Evolutionary conservation across 1,140 invertebrate species (phyloP).

Genomic region (Platorchestia sp.): DNA sequence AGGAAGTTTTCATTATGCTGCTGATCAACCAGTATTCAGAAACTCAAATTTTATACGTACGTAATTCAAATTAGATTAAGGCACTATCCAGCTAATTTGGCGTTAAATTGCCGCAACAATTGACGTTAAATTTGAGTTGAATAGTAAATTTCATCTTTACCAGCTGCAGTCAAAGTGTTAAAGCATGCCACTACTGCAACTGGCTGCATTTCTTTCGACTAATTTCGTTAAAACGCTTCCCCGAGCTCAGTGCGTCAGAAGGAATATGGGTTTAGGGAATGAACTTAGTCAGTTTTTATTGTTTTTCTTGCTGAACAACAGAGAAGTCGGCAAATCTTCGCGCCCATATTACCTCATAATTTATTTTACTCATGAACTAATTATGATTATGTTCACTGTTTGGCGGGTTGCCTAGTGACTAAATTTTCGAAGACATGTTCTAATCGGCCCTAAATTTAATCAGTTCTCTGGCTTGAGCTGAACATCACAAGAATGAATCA

Average conservation of each 20-base stretch:
- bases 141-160: too few species aligned
- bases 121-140: too few species aligned
- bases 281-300: neutral
- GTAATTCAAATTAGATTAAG: too few species aligned
- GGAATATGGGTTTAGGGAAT: neutral
- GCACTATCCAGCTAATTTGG: too few species aligned
- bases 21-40: too few species aligned
- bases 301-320: neutral
- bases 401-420: neutral
- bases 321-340: neutral
- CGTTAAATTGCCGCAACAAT: too few species aligned
- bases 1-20: too few species aligned
- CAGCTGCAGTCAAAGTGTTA: too few species aligned
- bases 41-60: too few species aligned
- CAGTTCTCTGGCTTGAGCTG: too few species aligned
- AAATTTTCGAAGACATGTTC: neutral
- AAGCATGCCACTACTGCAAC: neutral
- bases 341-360: neutral
- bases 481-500: too few species aligned
- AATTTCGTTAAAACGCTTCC: neutral
- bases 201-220: neutral
- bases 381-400: neutral
- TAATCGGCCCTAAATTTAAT: too few species aligned
- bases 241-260: neutral
- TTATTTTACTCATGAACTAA: neutral